Base-by-base conservation (phyloP, 2,113 vertebrate genomes). In the Triplophysa tibetana region DNA sequence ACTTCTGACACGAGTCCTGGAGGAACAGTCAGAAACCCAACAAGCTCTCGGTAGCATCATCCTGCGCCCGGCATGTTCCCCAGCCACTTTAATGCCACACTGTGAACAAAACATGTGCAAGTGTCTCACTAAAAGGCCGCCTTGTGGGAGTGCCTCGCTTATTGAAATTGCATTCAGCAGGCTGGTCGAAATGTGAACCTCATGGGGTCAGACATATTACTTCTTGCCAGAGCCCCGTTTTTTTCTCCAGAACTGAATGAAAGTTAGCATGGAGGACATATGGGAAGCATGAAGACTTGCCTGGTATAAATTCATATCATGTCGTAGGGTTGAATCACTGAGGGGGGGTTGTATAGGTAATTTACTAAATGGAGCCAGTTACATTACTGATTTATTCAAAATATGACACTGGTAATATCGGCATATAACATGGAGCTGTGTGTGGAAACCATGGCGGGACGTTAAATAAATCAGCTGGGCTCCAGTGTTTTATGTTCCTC, bases 331-430 rank as follows among this genome's bases (percentile, higher is more conserved):
- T 13, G 72, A 72, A 61, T 82, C 78, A 43, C 68, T 7, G 50
- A 80, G 29, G 38, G 38, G 21, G 70, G 48, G 77, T n/a, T 72
- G 43, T 80, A 64, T 73, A 81, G 80, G 83, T 86, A 86, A 87
- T 87, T 88, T 85, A 78, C 78, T 85, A 86, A 88, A 86, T 87
- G 83, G 82, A 85, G 69, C 72, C 62, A 75, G 81, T 82, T 82
- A 85, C 69, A 69, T 66, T 52, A 60, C 81, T 86, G 87, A 87
- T 87, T 88, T 88, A 88, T 87, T 84, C 70, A 78, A 84, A 84
- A 84, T 84, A 80, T 85, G 83, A 87, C 77, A 84, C 85, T 80
- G 60, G 60, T 88, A 84, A 86, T 87, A 81, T 78, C 73, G 64
- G 82, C 85, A 85, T 85, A 84, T 85, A 84, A 88, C 82, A 82